Base-by-base conservation (phyloP, 2,888 invertebrate species). In the Syritta pipiens region DNA sequence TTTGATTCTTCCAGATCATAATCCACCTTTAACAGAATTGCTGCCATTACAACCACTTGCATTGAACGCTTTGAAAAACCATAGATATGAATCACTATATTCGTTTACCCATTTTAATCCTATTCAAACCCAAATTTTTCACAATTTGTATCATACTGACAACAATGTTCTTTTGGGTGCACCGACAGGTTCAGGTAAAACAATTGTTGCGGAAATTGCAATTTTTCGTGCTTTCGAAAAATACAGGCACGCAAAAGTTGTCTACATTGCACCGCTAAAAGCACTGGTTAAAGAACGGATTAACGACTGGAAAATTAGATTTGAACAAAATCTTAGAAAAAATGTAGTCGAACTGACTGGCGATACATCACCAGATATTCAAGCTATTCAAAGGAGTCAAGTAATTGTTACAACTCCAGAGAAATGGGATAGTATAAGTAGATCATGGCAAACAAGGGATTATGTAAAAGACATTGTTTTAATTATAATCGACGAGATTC, bases 391-490 rank as follows among this genome's bases (percentile, higher is more conserved):
- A 0, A 92, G 89, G 53, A 94, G 98, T 0, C 94, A 96, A 86
- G 93, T 99, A 0, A 99, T 99, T 83, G 97, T 99, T 0, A 99
- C 99, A 0, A 99, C 99, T 0, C 99, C 99, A 0, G 99, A 99
- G 89, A 99, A 99, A 88, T 99, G 99, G 99, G 99, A 99, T 89
- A 99, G 99, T 59, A 96, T 99, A 85, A 98, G 97, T 89, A 92
- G 99, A 72, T 97, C 97, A 77, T 99, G 99, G 99, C 97, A 98
- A 86, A 98, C 97, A 0, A 92, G 99, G 83, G 94, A 94, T 87
- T 99, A 99, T 85, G 99, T 99, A 0, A 92, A 93, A 65, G 93
- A 96, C 84, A 97, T 99, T 0, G 94, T 95, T 0, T 90, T 99
- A 4, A 95, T 99, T 81, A 94, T 99, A 24, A 98, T 99, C 82